Evolutionary conservation across 2,113 vertebrate genomes (phyloP), one percentile per base, ranked within the genome.

Genomic region (Aspidoscelis tigris): DNA sequence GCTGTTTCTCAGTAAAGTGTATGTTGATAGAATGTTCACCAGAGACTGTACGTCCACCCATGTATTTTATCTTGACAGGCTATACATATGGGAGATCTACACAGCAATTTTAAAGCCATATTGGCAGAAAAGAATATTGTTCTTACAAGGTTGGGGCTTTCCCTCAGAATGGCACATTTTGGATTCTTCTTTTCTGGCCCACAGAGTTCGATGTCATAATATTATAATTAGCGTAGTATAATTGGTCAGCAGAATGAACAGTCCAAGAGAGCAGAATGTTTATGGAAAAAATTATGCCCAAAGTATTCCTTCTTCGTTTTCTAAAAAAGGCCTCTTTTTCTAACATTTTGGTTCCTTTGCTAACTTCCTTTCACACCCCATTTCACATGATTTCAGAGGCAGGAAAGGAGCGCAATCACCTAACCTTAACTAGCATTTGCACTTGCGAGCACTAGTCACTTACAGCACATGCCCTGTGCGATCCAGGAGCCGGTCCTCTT

Each of bases 1-100:
- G 90, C 95, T 89, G 88, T 41, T 47, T 94, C 93, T 91, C 92
- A 95, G 90, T 80, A 79, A 91, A 93, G 85, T 93, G n/a, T 94
- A 93, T 93, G 88, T 93, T 92, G 94, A 92, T 88, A 92, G 94
- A 96, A 94, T 86, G 88, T 91, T 93, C 84, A 77, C 86, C 66
- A 88, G 90, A 95, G 92, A 93, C 90, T 94, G 89, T 84, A 83
- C 92, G 92, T 94, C 93, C 89, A 92, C 88, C 90, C 82, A 93
- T 80, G 87, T 90, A 92, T 95, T 95, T 95, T 90, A 92, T 92
- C 88, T 91, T 92, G 91, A 94, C 88, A 87, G 66, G 78, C 85
- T 87, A 75, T 85, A 81, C 82, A 55, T 85, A 88, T 70, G 75
- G 22, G 91, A 88, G 83, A 93, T 10, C 75, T 89, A 80, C 41